These are phyloP conservation scores for Aurelia aurita complex sp. Pacific DNA, from an alignment of 30 jellyfish, hydroid and myxozoan species.

Conservation along the genomic window DNA sequence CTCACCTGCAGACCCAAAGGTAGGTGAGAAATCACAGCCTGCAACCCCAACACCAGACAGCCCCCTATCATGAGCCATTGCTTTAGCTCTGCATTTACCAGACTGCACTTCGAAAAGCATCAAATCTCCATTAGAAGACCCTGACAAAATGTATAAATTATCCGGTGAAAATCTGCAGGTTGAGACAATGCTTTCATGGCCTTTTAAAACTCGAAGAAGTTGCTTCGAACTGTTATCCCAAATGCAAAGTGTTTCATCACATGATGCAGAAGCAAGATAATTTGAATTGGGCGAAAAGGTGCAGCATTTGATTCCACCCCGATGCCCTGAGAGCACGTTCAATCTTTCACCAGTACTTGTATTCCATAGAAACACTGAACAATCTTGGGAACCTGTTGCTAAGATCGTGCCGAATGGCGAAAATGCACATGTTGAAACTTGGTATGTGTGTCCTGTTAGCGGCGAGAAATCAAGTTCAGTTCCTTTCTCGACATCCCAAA, in stretches of 20 bases:
- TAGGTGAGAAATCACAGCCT: conserved; percentile 93
- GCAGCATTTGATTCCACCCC: conserved; percentile 79
- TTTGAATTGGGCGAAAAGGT: conserved; percentile 82
- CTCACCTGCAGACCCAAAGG: conserved; percentile 82
- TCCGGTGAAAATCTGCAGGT: conserved; percentile 96
- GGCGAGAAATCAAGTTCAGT: conserved; percentile 83
- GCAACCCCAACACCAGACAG: conserved; percentile 93
- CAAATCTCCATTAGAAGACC: conserved; percentile 88
- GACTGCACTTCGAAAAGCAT: conserved; percentile 82
- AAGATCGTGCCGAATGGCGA: conserved; percentile 91
- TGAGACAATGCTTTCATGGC: conserved; percentile 71
- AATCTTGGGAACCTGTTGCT: conserved; percentile 94
- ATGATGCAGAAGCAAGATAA: conserved; percentile 78
- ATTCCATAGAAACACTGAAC: conserved; percentile 86
- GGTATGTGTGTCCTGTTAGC: conserved; percentile 72
- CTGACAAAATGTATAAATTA: conserved; percentile 78
- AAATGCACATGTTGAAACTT: conserved; percentile 83
- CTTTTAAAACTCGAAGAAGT: conserved; percentile 64
- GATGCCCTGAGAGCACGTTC: conserved; percentile 81
- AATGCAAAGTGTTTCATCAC: conserved; percentile 78
- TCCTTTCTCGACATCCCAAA: conserved; percentile 74
- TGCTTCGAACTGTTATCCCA: conserved; percentile 75
- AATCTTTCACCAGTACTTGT: conserved; percentile 72
- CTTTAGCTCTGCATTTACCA: conserved; percentile 68
- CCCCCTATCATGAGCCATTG: conserved; percentile 90